Base-by-base conservation (phyloP, 2,888 invertebrate species). In the Eurytoma adleriae region DNA sequence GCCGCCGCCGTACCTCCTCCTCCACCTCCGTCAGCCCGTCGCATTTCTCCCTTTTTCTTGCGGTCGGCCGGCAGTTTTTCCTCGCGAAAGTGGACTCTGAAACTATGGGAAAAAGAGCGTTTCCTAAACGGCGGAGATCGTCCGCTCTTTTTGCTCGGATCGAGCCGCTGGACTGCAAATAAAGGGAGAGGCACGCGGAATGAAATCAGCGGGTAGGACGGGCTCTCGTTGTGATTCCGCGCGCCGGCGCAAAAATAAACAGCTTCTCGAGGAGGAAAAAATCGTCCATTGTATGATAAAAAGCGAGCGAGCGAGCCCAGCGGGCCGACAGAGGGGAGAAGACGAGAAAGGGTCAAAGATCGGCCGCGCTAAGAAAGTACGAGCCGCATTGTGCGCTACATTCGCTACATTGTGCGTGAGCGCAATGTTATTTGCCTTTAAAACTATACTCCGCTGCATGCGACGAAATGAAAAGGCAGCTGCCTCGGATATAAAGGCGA, bases 361-460 rank as follows among this genome's bases (percentile, higher is more conserved):
- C 82, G 80, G 66, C 81, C 74, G 40, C 40, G 40, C 40, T 40
- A 68, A 61, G 72, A 67, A 68, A 78, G 68, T 67, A 27, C 12
- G 20, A 40, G 12, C 24, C 54, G 61, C 54, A 78, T 68, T 54
- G 20, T 30, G 57, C 16, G 40, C 40, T 20, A 57, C 50, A 2
- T 66, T n/a, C n/a, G n/a, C n/a, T n/a, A 64, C 62, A 75, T 68
- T 57, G 66, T 68, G 59, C 76, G 52, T 62, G 59, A 48, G 67
- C 10, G 66, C 85, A 85, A 86, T 87, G 86, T 86, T 86, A 86
- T 86, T 85, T 86, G 85, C 85, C 86, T 88, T 88, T 86, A 83
- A 85, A 87, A 87, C 85, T 86, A 86, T 87, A 40, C 88, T 88
- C 88, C 87, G 85, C 85, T 83, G 86, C 86, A 86, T 87, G 40